phyloP scores from a whole-genome alignment of 2,113 vertebrate species.

The Neotragus pygmaeus region DNA sequence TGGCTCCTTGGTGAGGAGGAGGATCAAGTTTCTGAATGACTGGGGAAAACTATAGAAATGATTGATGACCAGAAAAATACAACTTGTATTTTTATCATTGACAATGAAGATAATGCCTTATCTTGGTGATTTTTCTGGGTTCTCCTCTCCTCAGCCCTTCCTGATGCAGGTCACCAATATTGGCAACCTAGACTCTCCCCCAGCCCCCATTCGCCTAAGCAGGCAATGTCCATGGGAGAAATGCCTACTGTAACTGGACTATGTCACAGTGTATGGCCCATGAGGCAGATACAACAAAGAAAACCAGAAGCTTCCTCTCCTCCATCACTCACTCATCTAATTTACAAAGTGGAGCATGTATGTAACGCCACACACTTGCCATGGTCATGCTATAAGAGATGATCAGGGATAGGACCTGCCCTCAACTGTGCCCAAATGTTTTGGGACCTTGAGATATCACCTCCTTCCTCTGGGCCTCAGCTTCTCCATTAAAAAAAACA shows the following conservation, averaged over 20 bases:
- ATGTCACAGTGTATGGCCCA: rapidly evolving
- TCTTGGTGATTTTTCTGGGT: not conserved
- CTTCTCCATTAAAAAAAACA: not conserved
- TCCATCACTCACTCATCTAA: not conserved
- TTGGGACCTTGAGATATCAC: not conserved
- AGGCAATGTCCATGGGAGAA: not conserved
- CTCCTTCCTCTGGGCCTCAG: not conserved
- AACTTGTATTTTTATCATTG: not conserved
- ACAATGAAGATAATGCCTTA: not conserved
- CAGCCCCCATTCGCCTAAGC: rapidly evolving
- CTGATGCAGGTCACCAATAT: not conserved
- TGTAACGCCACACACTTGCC: not conserved
- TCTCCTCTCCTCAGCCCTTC: not conserved
- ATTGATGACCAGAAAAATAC: not conserved
- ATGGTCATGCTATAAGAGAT: rapidly evolving
- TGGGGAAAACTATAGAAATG: not conserved
- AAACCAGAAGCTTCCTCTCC: too few relatives aligned
- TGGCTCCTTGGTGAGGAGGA: not conserved
- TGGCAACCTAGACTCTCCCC: too few relatives aligned
- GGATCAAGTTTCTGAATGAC: not conserved
- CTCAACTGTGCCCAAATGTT: not conserved
- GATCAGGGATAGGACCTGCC: not conserved
- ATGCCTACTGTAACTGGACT: too few relatives aligned
- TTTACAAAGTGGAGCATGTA: not conserved
- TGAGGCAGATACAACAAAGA: not conserved